Conservation (phyloP, 1,140 invertebrate genomes). For the Ephestia elutella region DNA sequence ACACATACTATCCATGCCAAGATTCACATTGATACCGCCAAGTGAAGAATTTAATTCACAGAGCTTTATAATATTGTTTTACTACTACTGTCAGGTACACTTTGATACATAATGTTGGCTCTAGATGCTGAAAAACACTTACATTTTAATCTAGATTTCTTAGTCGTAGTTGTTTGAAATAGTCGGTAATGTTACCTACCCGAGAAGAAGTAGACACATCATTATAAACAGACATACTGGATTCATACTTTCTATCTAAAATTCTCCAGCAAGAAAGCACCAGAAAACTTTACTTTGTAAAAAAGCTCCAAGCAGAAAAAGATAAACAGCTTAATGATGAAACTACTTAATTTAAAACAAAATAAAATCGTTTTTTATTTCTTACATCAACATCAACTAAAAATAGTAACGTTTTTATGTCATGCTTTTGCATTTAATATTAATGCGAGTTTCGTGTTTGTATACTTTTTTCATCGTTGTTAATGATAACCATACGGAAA, state of each 20-base stretch:
- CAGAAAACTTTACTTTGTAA: too few species aligned
- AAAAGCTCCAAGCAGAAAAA: too few species aligned
- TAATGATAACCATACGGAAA: slow-evolving; percentile 36
- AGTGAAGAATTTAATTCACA: background rate
- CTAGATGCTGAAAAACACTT: background rate
- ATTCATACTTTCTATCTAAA: too few species aligned
- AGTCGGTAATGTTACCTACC: background rate
- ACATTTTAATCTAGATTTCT: background rate
- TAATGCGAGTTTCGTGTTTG: slow-evolving; percentile 31
- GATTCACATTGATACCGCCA: background rate
- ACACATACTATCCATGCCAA: background rate
- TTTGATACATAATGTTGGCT: background rate
- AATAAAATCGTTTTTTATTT: too few species aligned
- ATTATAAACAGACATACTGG: background rate
- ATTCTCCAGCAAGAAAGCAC: too few species aligned
- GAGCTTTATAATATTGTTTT: background rate
- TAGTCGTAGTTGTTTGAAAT: background rate
- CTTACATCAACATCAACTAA: background rate
- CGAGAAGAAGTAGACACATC: background rate
- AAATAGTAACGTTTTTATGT: slow-evolving; percentile 2
- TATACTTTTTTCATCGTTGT: slow-evolving; percentile 17
- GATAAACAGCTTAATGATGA: too few species aligned
- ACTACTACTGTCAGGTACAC: background rate
- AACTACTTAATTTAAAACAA: too few species aligned
- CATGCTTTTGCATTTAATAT: slow-evolving; percentile 14